These are phyloP conservation scores for Fissipunctia ypsillon DNA, from an alignment of 2,888 invertebrate species.

Conservation along the genomic window DNA sequence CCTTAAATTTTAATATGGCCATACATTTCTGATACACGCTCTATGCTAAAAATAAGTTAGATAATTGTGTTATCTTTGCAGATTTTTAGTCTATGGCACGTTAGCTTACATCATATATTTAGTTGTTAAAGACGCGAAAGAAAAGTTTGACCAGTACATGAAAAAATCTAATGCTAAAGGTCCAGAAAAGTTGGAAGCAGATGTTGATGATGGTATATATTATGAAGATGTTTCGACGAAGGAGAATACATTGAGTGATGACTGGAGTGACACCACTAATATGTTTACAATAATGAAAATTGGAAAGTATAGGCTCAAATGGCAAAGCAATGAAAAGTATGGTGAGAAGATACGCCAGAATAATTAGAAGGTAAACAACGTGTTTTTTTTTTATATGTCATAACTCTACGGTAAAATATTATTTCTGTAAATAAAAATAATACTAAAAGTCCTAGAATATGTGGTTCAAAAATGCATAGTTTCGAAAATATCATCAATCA, in stretches of 20 bases:
- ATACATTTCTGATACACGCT: background rate
- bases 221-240: background rate
- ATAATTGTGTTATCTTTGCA: constrained; percentile 22
- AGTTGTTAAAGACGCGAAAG: constrained; percentile 1
- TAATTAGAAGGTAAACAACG: too few species aligned
- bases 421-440: too few species aligned
- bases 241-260: background rate
- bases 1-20: background rate
- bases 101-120: constrained; percentile 40
- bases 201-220: background rate
- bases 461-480: too few species aligned
- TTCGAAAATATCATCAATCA: too few species aligned
- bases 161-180: too few species aligned
- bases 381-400: too few species aligned
- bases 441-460: too few species aligned
- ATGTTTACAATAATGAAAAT: background rate
- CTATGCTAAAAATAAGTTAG: too few species aligned
- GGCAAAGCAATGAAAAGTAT: background rate
- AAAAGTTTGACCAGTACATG: background rate
- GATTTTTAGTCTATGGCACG: constrained; percentile 15
- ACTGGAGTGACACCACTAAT: background rate
- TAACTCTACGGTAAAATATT: too few species aligned
- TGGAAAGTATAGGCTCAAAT: background rate
- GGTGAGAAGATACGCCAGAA: background rate
- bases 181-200: background rate